Percentiles rank a stretch among this genome's conserved stretches.
phyloP scores from a whole-genome alignment of 2,113 vertebrate species.

The Neogobius melanostomus region DNA sequence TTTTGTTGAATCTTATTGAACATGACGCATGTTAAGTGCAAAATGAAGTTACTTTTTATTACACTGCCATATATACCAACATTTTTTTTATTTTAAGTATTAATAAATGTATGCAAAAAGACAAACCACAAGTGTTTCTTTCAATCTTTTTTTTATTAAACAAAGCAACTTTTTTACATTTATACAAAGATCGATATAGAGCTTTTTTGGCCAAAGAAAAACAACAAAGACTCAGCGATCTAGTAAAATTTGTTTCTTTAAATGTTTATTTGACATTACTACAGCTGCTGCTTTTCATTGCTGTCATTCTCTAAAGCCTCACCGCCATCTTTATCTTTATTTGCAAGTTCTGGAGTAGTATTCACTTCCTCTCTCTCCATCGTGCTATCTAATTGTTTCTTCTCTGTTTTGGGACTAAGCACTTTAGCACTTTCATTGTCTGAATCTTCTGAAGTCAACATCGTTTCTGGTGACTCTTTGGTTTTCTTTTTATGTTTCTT shows the following conservation, averaged over 20 bases:
- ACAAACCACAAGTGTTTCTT: background rate
- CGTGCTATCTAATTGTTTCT: background rate
- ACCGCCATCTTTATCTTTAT: background rate
- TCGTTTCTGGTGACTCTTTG: constrained; percentile 22
- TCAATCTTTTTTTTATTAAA: constrained; percentile 5
- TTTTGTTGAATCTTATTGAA: constrained; percentile 28
- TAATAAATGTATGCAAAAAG: constrained; percentile 61
- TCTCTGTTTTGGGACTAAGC: constrained; percentile 14
- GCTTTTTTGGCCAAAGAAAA: background rate
- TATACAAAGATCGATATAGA: background rate
- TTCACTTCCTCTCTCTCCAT: background rate
- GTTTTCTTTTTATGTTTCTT: constrained; percentile 76
- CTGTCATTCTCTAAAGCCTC: background rate
- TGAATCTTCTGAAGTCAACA: constrained; percentile 62
- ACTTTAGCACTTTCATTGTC: constrained; percentile 35
- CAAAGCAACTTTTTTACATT: constrained; percentile 21
- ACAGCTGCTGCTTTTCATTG: background rate
- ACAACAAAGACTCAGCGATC: background rate
- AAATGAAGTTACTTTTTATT: constrained; percentile 50
- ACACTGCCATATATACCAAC: constrained; percentile 47
- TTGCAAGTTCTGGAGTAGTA: constrained; percentile 16
- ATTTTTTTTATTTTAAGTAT: constrained; percentile 51
- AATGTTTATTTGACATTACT: background rate
- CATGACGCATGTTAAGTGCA: constrained; percentile 28
- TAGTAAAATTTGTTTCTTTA: no score